Conservation (phyloP, 1,140 invertebrate genomes). For the Copidosoma floridanum region DNA sequence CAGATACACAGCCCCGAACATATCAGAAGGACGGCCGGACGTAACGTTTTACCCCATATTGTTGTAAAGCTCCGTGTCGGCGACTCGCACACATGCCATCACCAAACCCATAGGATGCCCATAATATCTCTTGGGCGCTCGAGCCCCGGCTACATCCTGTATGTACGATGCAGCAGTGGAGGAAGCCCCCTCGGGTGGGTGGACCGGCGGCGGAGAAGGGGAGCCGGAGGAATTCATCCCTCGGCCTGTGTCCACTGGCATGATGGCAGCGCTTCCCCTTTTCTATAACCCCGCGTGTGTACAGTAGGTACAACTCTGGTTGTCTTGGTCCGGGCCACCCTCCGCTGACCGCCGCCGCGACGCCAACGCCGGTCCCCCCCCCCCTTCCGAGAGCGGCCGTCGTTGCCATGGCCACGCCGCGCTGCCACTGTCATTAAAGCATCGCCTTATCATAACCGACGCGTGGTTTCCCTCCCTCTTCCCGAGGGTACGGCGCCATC, state of each 20-base stretch:
- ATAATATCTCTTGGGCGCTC: no score
- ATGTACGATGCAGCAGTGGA: no score
- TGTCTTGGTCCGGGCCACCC: constrained; percentile 18
- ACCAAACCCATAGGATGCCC: no score
- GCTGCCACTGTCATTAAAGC: constrained; percentile 54
- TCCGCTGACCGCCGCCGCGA: constrained; percentile 52
- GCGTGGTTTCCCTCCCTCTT: constrained; percentile 33
- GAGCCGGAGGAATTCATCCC: constrained; percentile 48
- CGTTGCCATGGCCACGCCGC: constrained; percentile 51
- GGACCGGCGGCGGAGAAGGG: constrained; percentile 6
- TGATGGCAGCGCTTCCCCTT: constrained; percentile 46
- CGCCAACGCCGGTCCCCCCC: constrained; percentile 44
- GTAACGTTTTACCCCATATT: no score
- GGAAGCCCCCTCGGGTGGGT: no score
- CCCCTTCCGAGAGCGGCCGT: constrained; percentile 34
- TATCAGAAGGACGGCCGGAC: no score
- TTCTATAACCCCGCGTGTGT: no score
- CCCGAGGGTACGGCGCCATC: constrained; percentile 12
- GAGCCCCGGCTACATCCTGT: no score
- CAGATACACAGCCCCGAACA: not conserved
- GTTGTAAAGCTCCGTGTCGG: constrained; percentile 7
- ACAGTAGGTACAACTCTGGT: no score
- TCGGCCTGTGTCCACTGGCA: constrained; percentile 52
- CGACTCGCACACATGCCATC: no score
- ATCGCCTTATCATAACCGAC: constrained; percentile 59